These are phyloP conservation scores for Trichogramma evanescens DNA, from an alignment of 2,888 invertebrate species.

Conservation along the genomic window DNA sequence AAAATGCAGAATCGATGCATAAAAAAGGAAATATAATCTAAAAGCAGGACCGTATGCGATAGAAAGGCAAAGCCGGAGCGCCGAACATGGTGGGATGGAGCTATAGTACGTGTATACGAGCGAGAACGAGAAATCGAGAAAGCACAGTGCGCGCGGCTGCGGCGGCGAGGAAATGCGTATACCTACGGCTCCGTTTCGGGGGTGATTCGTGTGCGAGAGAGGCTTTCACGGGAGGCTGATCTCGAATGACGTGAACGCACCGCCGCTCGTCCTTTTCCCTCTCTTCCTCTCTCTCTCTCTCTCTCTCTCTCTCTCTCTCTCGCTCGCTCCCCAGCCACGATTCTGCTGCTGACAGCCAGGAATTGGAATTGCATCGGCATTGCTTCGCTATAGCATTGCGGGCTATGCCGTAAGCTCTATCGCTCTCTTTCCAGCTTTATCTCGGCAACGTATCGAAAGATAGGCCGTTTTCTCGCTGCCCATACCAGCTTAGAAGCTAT, in stretches of 20 bases:
- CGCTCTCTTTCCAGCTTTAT: constrained; percentile 22
- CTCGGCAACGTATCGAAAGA: constrained; percentile 28
- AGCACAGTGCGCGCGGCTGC: constrained; percentile 9
- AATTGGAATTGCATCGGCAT: constrained; percentile 49
- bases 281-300: constrained; percentile 2
- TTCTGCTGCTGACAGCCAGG: constrained; percentile 48
- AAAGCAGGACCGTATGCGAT: too few species aligned
- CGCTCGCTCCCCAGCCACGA: constrained; percentile 32
- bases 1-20: too few species aligned
- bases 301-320: constrained; percentile 8
- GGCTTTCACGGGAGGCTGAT: constrained; percentile 47
- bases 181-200: constrained; percentile 7
- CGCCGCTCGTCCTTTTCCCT: background rate
- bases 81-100: background rate
- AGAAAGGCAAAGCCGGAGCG: too few species aligned
- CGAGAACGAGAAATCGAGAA: constrained; percentile 9
- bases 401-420: constrained; percentile 23
- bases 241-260: constrained; percentile 43
- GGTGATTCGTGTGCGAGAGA: constrained; percentile 6
- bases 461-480: constrained; percentile 25
- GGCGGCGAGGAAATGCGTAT: background rate
- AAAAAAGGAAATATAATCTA: too few species aligned
- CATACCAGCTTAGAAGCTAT: constrained; percentile 11
- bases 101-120: constrained; percentile 17
- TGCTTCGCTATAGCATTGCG: constrained; percentile 38